These are phyloP conservation scores for Hippopotamyrus pictus DNA, from an alignment of 2,797 vertebrate species.

Conservation along the genomic window DNA sequence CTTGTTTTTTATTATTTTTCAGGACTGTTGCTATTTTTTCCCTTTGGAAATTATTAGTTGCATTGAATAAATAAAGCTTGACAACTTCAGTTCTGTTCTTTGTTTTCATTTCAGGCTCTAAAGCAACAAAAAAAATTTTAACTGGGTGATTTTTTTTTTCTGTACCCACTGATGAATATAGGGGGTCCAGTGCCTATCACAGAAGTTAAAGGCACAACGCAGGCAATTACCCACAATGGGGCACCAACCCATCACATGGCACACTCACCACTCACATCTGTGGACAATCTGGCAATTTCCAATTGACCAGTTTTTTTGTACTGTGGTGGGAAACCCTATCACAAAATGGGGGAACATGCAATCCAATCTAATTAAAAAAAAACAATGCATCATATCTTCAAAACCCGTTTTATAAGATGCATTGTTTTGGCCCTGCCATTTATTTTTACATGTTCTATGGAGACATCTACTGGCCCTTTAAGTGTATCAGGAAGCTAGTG, in stretches of 20 bases:
- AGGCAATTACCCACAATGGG: neutral
- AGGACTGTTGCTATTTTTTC: neutral
- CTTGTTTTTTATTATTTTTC: neutral
- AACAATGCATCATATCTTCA: neutral
- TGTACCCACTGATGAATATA: neutral
- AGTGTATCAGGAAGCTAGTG: neutral
- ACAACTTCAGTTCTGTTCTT: neutral
- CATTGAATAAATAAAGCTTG: neutral
- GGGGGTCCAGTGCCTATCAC: neutral
- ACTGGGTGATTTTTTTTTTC: neutral
- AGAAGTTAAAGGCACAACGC: neutral
- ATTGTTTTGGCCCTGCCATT: neutral
- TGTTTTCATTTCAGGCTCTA: neutral
- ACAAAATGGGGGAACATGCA: neutral
- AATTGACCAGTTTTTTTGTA: neutral
- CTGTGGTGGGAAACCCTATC: neutral
- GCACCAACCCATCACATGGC: neutral
- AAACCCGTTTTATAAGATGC: neutral
- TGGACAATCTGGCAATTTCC: neutral
- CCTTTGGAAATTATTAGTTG: neutral
- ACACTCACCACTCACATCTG: neutral
- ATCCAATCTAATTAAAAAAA: neutral
- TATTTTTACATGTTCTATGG: neutral
- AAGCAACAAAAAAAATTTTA: neutral
- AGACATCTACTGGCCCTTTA: neutral